These are phyloP conservation scores for Phocoena sinus DNA, from an alignment of 2,113 vertebrate genomes.

Conservation along the genomic window DNA sequence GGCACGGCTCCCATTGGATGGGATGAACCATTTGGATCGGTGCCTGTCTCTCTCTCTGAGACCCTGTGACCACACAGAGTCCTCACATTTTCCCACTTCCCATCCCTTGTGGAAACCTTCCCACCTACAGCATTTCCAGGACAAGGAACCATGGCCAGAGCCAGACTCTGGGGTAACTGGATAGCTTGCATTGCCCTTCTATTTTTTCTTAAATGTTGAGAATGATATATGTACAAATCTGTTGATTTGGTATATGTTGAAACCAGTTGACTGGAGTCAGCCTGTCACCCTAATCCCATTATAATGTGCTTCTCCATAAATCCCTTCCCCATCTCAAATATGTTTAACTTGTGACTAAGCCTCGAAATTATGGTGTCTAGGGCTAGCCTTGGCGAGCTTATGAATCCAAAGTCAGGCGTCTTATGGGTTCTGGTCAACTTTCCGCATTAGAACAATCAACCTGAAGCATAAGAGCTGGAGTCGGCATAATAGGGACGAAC, in stretches of 20 bases:
- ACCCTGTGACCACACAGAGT: too few relatives aligned
- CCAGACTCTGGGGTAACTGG: background rate
- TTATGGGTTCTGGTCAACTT: background rate
- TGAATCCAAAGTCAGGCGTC: background rate
- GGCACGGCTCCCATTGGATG: rapidly evolving
- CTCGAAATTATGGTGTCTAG: background rate
- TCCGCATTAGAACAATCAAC: too few relatives aligned
- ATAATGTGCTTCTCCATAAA: rapidly evolving
- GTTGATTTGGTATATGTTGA: background rate
- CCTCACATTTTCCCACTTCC: background rate
- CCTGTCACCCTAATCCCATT: background rate
- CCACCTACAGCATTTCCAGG: background rate
- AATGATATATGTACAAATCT: background rate
- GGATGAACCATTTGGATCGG: rapidly evolving
- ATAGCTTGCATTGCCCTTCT: background rate
- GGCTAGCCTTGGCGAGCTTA: background rate
- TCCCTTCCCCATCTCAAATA: too few relatives aligned
- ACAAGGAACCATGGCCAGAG: background rate
- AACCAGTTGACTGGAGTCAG: background rate
- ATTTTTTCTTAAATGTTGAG: background rate
- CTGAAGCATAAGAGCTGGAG: background rate
- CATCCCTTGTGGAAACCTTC: background rate
- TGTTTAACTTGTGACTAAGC: background rate
- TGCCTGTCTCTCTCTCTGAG: background rate
- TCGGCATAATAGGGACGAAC: rapidly evolving